A percentile compares a stretch with the other conserved stretches of the same genome.
Evolutionary conservation across 2,888 invertebrate species (phyloP).

Genomic region (Thysanoteuthis rhombus): DNA sequence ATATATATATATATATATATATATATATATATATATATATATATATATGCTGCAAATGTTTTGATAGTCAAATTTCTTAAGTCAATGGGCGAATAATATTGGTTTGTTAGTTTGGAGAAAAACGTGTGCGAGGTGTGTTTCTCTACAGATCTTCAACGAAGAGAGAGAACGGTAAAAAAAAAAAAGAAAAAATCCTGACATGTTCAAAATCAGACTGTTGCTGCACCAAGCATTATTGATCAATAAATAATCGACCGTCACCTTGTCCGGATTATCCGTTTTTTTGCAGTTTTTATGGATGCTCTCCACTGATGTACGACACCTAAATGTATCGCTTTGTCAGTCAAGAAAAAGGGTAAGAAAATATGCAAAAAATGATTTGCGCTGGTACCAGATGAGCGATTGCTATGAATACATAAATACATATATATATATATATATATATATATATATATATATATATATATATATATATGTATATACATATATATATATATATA

Average conservation of each 20-base stretch:
- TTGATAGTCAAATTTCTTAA: no score
- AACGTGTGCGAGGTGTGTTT: not conserved
- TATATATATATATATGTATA: not conserved
- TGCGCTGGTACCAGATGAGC: not conserved
- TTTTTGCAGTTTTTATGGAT: not conserved
- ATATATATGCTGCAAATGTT: no score
- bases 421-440: not conserved
- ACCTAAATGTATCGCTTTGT: not conserved
- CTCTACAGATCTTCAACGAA: not conserved
- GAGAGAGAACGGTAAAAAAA: not conserved
- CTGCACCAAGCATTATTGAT: not conserved
- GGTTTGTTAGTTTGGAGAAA: no score
- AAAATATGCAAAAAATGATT: not conserved
- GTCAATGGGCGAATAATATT: no score
- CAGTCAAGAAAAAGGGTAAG: not conserved
- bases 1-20: no score
- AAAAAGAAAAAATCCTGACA: not conserved
- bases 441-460: not conserved
- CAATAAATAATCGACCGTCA: not conserved
- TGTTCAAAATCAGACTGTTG: not conserved
- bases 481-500: no score
- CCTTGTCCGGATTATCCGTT: not conserved
- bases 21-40: no score
- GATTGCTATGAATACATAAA: not conserved
- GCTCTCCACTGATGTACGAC: not conserved